Evolutionary conservation across 2,888 invertebrate genomes (phyloP).

Genomic region (Nomada fabriciana): DNA sequence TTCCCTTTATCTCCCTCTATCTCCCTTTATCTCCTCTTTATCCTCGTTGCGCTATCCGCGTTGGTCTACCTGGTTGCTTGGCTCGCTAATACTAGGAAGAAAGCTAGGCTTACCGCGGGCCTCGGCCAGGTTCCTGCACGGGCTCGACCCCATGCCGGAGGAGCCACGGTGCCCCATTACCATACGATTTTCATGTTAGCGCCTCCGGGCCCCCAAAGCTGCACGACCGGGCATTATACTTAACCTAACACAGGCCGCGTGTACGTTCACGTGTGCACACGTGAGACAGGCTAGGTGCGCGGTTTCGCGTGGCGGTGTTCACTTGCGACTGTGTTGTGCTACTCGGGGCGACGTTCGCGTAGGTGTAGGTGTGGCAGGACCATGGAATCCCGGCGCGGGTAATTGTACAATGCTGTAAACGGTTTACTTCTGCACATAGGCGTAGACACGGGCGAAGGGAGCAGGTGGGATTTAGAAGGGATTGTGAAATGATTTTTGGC

Average conservation of each 20-base stretch:
- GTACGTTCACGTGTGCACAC: conserved; percentile 28
- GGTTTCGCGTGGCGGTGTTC: not conserved
- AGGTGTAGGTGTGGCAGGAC: conserved; percentile 72
- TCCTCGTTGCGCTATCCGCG: conserved; percentile 13
- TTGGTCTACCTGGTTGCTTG: conserved; percentile 19
- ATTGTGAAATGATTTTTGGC: not conserved
- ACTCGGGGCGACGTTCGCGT: conserved; percentile 50
- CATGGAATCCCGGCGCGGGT: conserved; percentile 66
- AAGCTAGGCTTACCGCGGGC: conserved; percentile 74
- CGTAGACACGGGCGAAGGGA: conserved; percentile 36
- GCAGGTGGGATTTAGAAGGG: not conserved
- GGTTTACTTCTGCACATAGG: conserved; percentile 60
- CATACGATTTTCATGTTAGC: conserved; percentile 83
- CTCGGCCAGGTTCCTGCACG: conserved; percentile 65
- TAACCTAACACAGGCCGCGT: conserved; percentile 66
- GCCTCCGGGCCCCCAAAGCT: conserved; percentile 81
- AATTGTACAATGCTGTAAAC: conserved; percentile 73
- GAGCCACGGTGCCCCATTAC: conserved; percentile 78
- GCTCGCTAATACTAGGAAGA: conserved; percentile 74
- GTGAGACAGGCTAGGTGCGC: conserved; percentile 13
- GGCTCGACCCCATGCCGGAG: conserved; percentile 70
- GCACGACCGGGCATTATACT: conserved; percentile 81
- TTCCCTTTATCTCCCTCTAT: conserved; percentile 28
- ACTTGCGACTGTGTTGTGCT: conserved; percentile 23
- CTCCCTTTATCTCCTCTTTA: conserved; percentile 32